Evolutionary conservation across 2,888 invertebrate genomes (phyloP), one percentile per base, ranked within the genome.

Genomic region (Xestia c-nigrum): DNA sequence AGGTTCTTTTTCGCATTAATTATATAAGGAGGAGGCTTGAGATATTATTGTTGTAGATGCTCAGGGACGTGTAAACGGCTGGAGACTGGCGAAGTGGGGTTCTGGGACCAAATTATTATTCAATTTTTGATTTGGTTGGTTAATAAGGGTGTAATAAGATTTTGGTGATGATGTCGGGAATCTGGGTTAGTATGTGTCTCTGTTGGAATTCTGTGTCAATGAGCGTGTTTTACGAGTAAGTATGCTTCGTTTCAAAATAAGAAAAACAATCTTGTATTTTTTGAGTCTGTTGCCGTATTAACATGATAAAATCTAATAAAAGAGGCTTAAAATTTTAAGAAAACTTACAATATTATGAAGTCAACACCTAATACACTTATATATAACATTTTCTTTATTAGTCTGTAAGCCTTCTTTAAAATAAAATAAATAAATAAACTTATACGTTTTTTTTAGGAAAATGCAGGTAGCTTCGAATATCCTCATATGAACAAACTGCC

Each of bases 1-100:
- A 72, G 72, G 72, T 79, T 82, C 83, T 83, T 89, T 84, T 83
- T 88, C 76, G 74, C 78, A 86, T 88, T 89, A 89, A 89, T 89
- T 89, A 88, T 89, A 57, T 88, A 77, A 78, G 63, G 69, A 86
- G 85, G 68, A 83, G 16, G 57, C 85, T 88, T 76, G 12, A 81
- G 72, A 78, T 87, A 81, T 78, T 86, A 84, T 79, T 87, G 72
- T 87, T 80, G 72, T 75, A 59, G 55, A 86, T 76, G 76, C 63
- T 84, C 82, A 74, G 67, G 82, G 78, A 86, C 78, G 87, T 88
- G 87, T 81, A 74, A 84, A 78, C 77, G 74, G 38, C 71, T 78
- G 80, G 76, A 72, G 74, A 67, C 71, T 50, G 38, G 7, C 52
- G 57, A 52, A 79, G 84, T 72, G 68, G 66, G 86, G 59, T 59